Evolutionary conservation across 2,113 vertebrate species (phyloP), one percentile per base, ranked within the genome.

Genomic region (Oncorhynchus clarkii): DNA sequence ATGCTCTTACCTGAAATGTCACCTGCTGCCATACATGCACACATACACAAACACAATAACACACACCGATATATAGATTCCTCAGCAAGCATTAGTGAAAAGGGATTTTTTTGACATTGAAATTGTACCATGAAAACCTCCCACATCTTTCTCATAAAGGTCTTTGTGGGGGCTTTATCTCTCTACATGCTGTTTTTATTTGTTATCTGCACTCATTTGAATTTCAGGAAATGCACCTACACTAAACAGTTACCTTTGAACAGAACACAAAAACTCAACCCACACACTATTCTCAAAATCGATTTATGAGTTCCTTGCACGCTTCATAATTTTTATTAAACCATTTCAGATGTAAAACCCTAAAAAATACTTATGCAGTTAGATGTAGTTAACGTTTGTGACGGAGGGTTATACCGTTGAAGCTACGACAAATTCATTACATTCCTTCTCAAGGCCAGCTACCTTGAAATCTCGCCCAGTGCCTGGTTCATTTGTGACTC

Each of bases 61-160:
- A 54, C 51, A 54, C 16, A 54, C 4, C 49, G 16, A 13, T 51
- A 54, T 16, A 54, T 54, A 22, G 59, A 22, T 24, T 62, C 59
- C 1, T 62, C 7, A 62, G 7, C 6, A 22, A 62, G n/a, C 39
- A 65, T 13, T 20, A 13, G 12, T 71, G 5, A 72, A 79, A 51
- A 51, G 66, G 54, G 60, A 71, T 79, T 78, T 75, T 74, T 51
- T 73, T 29, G 70, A 73, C 22, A 34, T 74, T 77, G 86, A 84
- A 69, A 87, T 86, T 85, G 83, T 91, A 80, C 85, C 88, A 90
- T 85, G 75, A 81, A 89, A 93, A 91, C 92, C 92, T 94, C 92
- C 92, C 93, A 91, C 94, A 54, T 92, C 92, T 27, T 79, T 85
- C 92, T 90, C 91, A 86, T 75, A 82, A 82, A 83, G 78, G 74